Percentiles rank a stretch among this genome's conserved stretches.
Evolutionary conservation across 1,140 invertebrate species (phyloP).

Genomic region (Drosophila simulans): DNA sequence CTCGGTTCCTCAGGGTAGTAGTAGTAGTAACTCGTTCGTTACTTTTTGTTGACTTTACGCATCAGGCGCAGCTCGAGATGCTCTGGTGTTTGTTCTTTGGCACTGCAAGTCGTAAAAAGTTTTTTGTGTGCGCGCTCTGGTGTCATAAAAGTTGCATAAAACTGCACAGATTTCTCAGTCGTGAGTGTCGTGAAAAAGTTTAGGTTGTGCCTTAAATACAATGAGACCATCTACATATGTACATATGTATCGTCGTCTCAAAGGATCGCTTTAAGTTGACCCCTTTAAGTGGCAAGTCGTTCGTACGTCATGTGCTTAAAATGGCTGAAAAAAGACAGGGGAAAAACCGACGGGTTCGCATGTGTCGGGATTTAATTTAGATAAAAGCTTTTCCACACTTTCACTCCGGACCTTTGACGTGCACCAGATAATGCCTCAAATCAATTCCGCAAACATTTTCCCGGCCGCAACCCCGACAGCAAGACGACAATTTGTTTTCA

Average conservation of each 20-base stretch:
- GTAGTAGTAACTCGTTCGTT: background rate
- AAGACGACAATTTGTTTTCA: conserved; percentile 75
- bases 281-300: conserved; percentile 65
- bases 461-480: conserved; percentile 49
- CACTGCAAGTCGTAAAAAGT: conserved; percentile 57
- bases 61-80: conserved; percentile 31
- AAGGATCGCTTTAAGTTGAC: conserved; percentile 54
- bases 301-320: conserved; percentile 55
- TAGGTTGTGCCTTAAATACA: conserved; percentile 44
- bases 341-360: conserved; percentile 19
- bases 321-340: background rate
- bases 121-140: conserved; percentile 25
- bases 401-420: conserved; percentile 34
- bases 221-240: background rate
- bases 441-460: conserved; percentile 75
- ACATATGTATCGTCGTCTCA: background rate
- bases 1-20: conserved; percentile 8
- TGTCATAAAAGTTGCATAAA: conserved; percentile 79
- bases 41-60: conserved; percentile 39
- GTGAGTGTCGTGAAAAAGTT: conserved; percentile 41
- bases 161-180: conserved; percentile 64
- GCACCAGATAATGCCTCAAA: conserved; percentile 68
- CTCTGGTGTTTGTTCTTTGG: conserved; percentile 45
- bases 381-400: conserved; percentile 73
- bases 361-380: conserved; percentile 77